Conservation (phyloP, 2,888 invertebrate species). For the Sinohyriopsis cumingii region DNA sequence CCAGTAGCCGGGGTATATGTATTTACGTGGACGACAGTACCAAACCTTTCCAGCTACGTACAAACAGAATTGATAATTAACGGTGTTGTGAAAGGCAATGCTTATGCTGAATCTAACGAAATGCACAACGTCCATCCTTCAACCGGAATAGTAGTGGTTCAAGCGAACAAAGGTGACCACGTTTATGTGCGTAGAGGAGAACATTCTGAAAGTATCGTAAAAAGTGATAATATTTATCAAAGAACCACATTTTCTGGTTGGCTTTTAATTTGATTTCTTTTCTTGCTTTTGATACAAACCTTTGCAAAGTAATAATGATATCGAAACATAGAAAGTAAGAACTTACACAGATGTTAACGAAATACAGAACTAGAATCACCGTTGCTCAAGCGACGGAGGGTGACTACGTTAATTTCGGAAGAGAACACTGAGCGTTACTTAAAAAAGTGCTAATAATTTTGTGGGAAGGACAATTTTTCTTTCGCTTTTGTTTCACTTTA, state of each 20-base stretch:
- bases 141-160: not conserved
- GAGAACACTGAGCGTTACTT: too few species aligned
- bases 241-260: conserved; percentile 6
- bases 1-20: conserved; percentile 2
- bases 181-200: conserved; percentile 2
- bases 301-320: too few species aligned
- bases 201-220: too few species aligned
- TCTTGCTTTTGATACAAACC: too few species aligned
- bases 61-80: not conserved
- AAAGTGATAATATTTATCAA: not conserved
- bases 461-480: too few species aligned
- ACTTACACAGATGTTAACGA: too few species aligned
- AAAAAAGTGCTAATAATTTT: too few species aligned
- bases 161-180: not conserved
- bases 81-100: not conserved
- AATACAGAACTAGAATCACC: too few species aligned
- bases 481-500: too few species aligned
- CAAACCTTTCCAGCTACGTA: not conserved
- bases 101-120: conserved; percentile 7
- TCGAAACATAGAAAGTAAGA: too few species aligned
- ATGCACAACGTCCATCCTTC: conserved; percentile 2
- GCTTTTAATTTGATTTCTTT: not conserved
- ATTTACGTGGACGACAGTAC: not conserved
- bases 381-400: too few species aligned
- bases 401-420: too few species aligned